Percentiles rank a stretch among this genome's conserved stretches.
These are phyloP conservation scores for Drosophila rhopaloa DNA, from an alignment of 1,140 invertebrate genomes.

Conservation along the genomic window DNA sequence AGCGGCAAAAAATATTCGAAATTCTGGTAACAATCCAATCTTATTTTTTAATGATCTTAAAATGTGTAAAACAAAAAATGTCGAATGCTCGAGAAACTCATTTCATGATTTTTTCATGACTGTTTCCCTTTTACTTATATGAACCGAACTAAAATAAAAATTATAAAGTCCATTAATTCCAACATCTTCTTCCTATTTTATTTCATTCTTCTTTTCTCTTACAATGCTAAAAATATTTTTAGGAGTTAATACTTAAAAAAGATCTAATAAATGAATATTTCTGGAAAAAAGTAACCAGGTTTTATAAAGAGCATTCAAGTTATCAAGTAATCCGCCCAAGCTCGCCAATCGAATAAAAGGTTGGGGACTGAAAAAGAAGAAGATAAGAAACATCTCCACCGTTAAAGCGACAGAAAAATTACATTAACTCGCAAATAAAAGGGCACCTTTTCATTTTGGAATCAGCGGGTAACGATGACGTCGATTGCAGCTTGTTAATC, in stretches of 20 bases:
- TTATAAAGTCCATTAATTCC: too few relatives aligned
- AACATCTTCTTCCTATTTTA: too few relatives aligned
- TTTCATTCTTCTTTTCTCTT: background rate
- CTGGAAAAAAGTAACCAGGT: background rate
- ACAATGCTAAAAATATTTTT: background rate
- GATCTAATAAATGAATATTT: background rate
- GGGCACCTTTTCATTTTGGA: background rate
- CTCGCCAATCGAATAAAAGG: background rate
- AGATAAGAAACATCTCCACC: constrained; percentile 2
- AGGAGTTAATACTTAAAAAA: background rate
- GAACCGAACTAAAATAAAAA: too few relatives aligned
- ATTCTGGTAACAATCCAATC: background rate
- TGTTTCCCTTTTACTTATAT: too few relatives aligned
- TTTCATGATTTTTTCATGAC: too few relatives aligned
- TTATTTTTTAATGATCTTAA: background rate
- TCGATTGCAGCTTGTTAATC: constrained; percentile 50
- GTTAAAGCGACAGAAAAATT: constrained; percentile 35
- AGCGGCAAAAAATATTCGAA: constrained; percentile 1
- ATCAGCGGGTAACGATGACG: constrained; percentile 24
- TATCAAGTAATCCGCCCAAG: background rate
- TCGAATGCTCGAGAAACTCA: too few relatives aligned
- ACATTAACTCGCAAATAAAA: constrained; percentile 37
- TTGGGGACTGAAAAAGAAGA: background rate
- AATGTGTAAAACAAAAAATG: too few relatives aligned
- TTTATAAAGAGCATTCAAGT: background rate